These are phyloP conservation scores for Empidonax alnorum DNA, from an alignment of 2,113 vertebrate genomes.

Conservation along the genomic window DNA sequence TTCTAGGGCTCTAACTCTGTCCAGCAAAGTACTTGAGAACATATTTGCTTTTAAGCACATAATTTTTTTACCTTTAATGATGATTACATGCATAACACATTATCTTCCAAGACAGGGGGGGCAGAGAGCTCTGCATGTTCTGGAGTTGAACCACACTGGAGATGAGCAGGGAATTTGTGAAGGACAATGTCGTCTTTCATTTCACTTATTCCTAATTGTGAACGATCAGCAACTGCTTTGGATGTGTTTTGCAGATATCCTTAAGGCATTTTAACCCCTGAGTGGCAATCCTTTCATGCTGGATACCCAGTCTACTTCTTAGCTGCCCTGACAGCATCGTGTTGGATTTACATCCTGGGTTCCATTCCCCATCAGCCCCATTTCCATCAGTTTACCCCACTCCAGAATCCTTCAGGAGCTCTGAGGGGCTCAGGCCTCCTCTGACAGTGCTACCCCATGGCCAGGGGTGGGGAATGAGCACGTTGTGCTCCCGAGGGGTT, in stretches of 20 bases:
- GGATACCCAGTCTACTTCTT: background rate
- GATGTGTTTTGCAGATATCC: background rate
- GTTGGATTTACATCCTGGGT: background rate
- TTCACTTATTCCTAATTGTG: background rate
- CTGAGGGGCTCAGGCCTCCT: background rate
- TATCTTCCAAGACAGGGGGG: background rate
- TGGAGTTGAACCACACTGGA: background rate
- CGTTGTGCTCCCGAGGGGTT: rapidly evolving
- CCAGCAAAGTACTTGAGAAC: background rate
- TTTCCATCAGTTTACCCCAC: background rate
- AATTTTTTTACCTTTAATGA: background rate
- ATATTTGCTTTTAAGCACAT: background rate
- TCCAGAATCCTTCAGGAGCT: too few relatives aligned
- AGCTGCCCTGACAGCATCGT: background rate
- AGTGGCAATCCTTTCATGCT: background rate
- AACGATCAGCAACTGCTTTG: background rate
- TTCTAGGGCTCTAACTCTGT: background rate
- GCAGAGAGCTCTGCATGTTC: background rate
- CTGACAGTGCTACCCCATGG: background rate
- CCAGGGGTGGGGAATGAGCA: background rate
- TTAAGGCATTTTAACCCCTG: background rate
- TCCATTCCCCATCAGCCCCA: background rate
- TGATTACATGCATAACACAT: background rate
- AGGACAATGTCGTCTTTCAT: background rate
- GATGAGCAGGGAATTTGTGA: background rate